These are phyloP conservation scores for Cynopterus sphinx DNA, from an alignment of 2,797 vertebrate genomes.

Conservation along the genomic window DNA sequence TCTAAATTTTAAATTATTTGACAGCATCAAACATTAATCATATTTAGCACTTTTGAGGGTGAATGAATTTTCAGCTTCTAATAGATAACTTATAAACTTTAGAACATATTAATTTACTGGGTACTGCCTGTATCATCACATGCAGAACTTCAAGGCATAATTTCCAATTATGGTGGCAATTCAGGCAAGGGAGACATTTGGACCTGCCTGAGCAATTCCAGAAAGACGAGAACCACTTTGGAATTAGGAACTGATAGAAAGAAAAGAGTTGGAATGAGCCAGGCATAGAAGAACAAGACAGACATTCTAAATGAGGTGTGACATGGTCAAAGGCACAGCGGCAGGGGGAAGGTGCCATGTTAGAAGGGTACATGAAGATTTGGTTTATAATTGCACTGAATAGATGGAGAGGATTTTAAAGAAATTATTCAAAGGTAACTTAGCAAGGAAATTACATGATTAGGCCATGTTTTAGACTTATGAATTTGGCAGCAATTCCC, in stretches of 20 bases:
- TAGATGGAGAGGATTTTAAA: not conserved
- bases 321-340: not conserved
- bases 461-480: not conserved
- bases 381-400: not conserved
- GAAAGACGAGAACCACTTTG: not conserved
- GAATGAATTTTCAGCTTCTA: slow-evolving; percentile 16
- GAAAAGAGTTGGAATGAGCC: not conserved
- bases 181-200: not conserved
- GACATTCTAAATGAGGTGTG: not conserved
- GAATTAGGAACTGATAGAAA: not conserved
- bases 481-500: not conserved
- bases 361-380: not conserved
- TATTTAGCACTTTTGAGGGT: not conserved
- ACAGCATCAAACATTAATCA: not conserved
- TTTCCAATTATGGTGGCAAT: slow-evolving; percentile 9
- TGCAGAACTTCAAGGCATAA: not conserved
- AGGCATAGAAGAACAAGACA: not conserved
- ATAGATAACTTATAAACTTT: not conserved
- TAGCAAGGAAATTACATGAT: not conserved
- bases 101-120: not conserved
- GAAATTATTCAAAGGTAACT: not conserved
- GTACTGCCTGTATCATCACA: not conserved
- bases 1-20: not conserved
- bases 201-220: not conserved
- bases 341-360: not conserved